These are phyloP conservation scores for Rhyacophila brunnea DNA, from an alignment of 1,140 invertebrate species.

Conservation along the genomic window DNA sequence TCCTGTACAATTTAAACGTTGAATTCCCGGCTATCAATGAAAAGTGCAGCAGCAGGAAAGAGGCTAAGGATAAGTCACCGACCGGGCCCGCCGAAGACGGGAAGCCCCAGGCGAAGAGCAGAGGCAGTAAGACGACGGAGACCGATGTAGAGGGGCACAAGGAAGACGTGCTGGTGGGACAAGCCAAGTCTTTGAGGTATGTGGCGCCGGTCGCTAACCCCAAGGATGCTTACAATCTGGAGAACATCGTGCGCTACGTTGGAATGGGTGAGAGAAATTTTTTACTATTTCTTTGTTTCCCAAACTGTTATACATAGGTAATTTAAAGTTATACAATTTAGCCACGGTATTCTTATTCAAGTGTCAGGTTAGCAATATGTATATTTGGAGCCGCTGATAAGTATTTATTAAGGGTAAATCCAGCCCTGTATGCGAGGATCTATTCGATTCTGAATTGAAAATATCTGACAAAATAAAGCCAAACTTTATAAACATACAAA, in stretches of 20 bases:
- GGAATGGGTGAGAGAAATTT: constrained; percentile 55
- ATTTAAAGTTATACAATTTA: too few species aligned
- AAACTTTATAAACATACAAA: too few species aligned
- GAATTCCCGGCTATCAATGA: constrained; percentile 32
- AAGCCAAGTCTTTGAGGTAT: constrained; percentile 18
- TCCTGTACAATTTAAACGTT: constrained; percentile 27
- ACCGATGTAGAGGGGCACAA: neutral
- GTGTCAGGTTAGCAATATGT: too few species aligned
- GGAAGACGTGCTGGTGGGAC: constrained; percentile 11
- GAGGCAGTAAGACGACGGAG: neutral
- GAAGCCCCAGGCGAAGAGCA: neutral
- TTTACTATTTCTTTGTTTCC: too few species aligned
- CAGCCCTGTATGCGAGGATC: too few species aligned
- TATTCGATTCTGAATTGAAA: too few species aligned
- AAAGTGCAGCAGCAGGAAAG: constrained; percentile 8
- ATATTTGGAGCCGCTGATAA: too few species aligned
- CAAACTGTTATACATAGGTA: too few species aligned
- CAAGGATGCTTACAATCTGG: constrained; percentile 51
- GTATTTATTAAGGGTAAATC: too few species aligned
- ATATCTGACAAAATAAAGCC: too few species aligned
- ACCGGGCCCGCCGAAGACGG: neutral
- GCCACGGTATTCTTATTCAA: too few species aligned
- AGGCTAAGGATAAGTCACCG: neutral
- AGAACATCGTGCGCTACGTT: constrained; percentile 65
- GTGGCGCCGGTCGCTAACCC: constrained; percentile 18